Percentiles rank a stretch among this genome's conserved stretches.
phyloP scores from a whole-genome alignment of 2,797 vertebrate genomes.

The Acropternis orthonyx region DNA sequence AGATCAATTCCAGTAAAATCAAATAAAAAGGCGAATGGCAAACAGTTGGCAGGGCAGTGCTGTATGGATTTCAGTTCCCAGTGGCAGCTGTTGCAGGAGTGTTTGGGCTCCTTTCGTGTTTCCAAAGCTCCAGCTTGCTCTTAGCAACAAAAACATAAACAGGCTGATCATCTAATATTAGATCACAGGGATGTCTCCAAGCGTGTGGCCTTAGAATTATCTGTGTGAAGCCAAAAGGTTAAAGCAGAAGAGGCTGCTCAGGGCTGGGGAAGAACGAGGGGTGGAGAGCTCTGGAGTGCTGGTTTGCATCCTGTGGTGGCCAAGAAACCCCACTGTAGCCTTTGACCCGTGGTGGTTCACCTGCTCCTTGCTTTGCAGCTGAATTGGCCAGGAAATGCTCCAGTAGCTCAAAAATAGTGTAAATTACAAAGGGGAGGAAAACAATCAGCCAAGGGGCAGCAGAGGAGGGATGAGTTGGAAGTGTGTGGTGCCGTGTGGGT shows the following conservation, averaged over 20 bases:
- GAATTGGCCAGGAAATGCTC: not conserved
- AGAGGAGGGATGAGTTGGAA: accelerated
- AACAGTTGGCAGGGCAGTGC: constrained; percentile 53
- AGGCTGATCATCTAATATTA: constrained; percentile 68
- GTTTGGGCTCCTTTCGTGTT: constrained; percentile 54
- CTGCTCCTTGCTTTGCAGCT: not conserved
- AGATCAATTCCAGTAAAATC: not conserved
- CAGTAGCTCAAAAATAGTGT: not conserved
- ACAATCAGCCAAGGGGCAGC: not conserved
- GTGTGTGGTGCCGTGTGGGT: accelerated
- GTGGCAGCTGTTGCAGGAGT: constrained; percentile 65
- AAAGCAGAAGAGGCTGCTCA: not conserved
- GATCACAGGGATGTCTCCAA: constrained; percentile 38
- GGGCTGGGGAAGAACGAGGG: not conserved
- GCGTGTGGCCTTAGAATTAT: constrained; percentile 19
- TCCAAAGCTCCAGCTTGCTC: constrained; percentile 67
- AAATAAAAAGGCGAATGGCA: constrained; percentile 13
- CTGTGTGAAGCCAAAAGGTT: constrained; percentile 24
- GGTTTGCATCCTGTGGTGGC: not conserved
- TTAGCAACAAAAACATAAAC: constrained; percentile 76
- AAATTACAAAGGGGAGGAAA: too few species aligned
- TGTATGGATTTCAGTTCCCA: constrained; percentile 32
- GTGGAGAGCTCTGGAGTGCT: not conserved
- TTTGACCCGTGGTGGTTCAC: accelerated
- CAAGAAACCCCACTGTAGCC: accelerated